These are phyloP conservation scores for Melanargia galathea DNA, from an alignment of 2,888 invertebrate genomes.

Conservation along the genomic window DNA sequence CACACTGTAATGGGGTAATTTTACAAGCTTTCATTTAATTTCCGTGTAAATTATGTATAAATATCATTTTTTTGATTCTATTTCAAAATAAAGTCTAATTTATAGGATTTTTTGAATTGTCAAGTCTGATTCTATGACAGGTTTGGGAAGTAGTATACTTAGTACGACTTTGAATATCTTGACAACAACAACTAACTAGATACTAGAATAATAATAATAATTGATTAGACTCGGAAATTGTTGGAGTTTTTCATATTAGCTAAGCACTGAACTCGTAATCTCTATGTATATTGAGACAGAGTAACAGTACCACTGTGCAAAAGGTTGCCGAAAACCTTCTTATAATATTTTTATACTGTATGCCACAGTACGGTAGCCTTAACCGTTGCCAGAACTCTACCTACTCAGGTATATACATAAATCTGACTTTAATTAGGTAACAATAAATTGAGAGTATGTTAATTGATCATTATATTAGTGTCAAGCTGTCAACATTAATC, in stretches of 20 bases:
- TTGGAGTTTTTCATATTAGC: too few relatives aligned
- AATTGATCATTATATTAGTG: conserved; percentile 37
- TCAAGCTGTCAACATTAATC: conserved; percentile 41
- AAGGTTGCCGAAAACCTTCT: background rate
- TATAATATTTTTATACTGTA: background rate
- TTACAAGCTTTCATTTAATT: background rate
- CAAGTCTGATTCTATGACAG: too few relatives aligned
- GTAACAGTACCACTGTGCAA: too few relatives aligned
- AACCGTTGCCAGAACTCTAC: background rate
- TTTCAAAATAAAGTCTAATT: too few relatives aligned
- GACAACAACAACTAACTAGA: too few relatives aligned
- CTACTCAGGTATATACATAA: background rate
- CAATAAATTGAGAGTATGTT: conserved; percentile 14
- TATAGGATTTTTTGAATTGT: too few relatives aligned
- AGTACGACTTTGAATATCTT: too few relatives aligned
- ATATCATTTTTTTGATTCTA: background rate
- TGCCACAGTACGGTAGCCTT: background rate
- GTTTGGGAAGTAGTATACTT: too few relatives aligned
- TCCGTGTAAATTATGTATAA: background rate
- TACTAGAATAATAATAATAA: too few relatives aligned
- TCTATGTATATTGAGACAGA: too few relatives aligned
- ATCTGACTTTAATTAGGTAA: background rate
- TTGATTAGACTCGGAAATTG: too few relatives aligned
- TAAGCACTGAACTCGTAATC: too few relatives aligned
- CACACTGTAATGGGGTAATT: background rate